These are phyloP conservation scores for Ammodytes marinus DNA, from an alignment of 2,113 vertebrate genomes.

Conservation along the genomic window DNA sequence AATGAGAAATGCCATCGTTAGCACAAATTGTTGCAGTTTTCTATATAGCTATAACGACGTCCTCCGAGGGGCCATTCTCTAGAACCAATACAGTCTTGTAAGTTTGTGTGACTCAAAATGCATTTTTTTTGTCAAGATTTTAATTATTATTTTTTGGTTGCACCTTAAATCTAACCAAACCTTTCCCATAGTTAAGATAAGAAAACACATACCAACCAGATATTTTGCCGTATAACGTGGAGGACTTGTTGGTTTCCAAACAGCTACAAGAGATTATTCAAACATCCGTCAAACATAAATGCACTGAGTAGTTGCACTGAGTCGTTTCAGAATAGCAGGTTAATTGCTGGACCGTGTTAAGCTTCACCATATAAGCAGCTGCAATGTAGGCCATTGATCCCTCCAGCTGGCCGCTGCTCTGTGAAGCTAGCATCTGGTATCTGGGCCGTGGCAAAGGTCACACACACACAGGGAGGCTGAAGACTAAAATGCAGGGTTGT, in stretches of 20 bases:
- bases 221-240: neutral
- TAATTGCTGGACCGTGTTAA: slow-evolving; percentile 59
- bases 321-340: slow-evolving; percentile 61
- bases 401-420: slow-evolving; percentile 58
- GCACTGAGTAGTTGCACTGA: slow-evolving; percentile 19
- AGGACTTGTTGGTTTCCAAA: neutral
- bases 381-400: slow-evolving; percentile 67
- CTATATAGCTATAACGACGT: neutral
- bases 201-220: neutral
- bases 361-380: slow-evolving; percentile 52
- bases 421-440: slow-evolving; percentile 52
- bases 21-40: neutral
- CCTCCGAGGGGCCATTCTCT: slow-evolving; percentile 5
- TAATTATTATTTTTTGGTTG: too few species aligned
- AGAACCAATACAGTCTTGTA: neutral
- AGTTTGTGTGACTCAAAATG: neutral
- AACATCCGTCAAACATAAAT: neutral
- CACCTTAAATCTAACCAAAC: neutral
- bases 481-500: neutral
- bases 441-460: slow-evolving; percentile 45
- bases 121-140: neutral
- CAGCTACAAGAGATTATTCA: neutral
- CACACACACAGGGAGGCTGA: neutral
- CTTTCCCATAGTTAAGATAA: neutral
- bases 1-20: slow-evolving; percentile 13